Evolutionary conservation across 1,140 invertebrate species (phyloP).

Genomic region (Carcinoscorpius rotundicauda): DNA sequence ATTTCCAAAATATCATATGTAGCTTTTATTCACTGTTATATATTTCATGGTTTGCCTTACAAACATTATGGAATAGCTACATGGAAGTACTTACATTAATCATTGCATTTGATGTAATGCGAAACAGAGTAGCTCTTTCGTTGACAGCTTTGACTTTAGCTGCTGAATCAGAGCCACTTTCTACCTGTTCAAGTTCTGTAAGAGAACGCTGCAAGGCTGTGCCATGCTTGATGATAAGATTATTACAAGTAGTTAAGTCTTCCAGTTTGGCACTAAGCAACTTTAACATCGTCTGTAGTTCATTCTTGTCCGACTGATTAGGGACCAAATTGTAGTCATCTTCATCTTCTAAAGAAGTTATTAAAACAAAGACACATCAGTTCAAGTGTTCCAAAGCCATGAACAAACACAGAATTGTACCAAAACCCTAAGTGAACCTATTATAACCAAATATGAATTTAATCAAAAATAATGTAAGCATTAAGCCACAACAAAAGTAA

Average conservation of each 20-base stretch:
- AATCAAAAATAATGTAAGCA: too few relatives aligned
- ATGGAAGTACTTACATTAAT: conserved; percentile 55
- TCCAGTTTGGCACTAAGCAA: conserved; percentile 54
- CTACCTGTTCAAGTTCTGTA: conserved; percentile 65
- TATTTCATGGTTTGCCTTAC: too few relatives aligned
- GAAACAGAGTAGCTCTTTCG: conserved; percentile 81
- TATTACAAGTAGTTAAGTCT: conserved; percentile 78
- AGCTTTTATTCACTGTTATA: too few relatives aligned
- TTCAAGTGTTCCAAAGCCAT: too few relatives aligned
- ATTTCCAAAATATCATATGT: too few relatives aligned
- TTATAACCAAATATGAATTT: too few relatives aligned
- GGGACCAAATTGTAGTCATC: conserved; percentile 32
- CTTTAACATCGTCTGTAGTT: conserved; percentile 47
- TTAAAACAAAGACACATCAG: too few relatives aligned
- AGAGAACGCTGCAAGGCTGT: conserved; percentile 67
- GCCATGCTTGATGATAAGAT: conserved; percentile 78
- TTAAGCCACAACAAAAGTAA: too few relatives aligned
- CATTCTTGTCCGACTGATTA: conserved; percentile 37
- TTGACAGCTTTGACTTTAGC: conserved; percentile 62
- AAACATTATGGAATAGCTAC: too few relatives aligned
- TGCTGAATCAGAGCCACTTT: conserved; percentile 41
- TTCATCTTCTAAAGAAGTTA: conserved; percentile 54
- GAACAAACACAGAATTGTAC: too few relatives aligned
- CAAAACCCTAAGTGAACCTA: too few relatives aligned
- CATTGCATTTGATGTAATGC: conserved; percentile 90